Conservation (phyloP, 2,113 vertebrate species). For the Grammomys surdaster region DNA sequence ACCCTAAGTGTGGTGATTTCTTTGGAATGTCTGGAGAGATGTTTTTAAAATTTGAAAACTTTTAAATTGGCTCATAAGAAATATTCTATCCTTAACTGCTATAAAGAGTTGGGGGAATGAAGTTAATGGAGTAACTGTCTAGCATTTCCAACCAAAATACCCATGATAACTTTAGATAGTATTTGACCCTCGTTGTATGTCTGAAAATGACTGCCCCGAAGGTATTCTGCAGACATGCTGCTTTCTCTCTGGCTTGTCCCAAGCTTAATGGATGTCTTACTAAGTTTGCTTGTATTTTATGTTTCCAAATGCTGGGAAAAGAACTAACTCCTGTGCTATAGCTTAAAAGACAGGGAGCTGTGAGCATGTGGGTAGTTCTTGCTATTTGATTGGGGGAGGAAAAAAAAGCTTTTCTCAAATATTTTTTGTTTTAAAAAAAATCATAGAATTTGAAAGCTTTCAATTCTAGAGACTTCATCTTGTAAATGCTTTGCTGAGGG, state of each 20-base stretch:
- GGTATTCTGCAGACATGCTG: not conserved
- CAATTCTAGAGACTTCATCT: not conserved
- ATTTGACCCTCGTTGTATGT: not conserved
- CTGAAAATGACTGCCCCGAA: not conserved
- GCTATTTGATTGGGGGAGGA: not conserved
- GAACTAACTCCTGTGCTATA: not conserved
- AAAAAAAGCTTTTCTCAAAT: not conserved
- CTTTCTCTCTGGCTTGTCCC: not conserved
- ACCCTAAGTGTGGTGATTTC: not conserved
- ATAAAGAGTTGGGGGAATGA: not conserved
- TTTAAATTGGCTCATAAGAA: not conserved
- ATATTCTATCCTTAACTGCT: conserved; percentile 32
- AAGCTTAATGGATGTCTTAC: not conserved
- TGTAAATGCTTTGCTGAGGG: conserved; percentile 1
- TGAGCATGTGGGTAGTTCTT: not conserved
- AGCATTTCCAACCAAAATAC: conserved; percentile 51
- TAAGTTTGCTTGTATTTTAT: not conserved
- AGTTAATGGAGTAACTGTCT: not conserved
- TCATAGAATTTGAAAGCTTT: not conserved
- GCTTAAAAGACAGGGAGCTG: not conserved
- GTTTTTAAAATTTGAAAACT: conserved; percentile 51
- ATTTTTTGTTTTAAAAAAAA: not conserved
- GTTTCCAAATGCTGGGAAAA: not conserved
- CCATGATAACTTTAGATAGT: too few species aligned
- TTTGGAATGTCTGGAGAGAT: conserved; percentile 31